Percentiles rank a stretch among this genome's conserved stretches.
Evolutionary conservation across 2,113 vertebrate genomes (phyloP).

Genomic region (Empidonax alnorum): DNA sequence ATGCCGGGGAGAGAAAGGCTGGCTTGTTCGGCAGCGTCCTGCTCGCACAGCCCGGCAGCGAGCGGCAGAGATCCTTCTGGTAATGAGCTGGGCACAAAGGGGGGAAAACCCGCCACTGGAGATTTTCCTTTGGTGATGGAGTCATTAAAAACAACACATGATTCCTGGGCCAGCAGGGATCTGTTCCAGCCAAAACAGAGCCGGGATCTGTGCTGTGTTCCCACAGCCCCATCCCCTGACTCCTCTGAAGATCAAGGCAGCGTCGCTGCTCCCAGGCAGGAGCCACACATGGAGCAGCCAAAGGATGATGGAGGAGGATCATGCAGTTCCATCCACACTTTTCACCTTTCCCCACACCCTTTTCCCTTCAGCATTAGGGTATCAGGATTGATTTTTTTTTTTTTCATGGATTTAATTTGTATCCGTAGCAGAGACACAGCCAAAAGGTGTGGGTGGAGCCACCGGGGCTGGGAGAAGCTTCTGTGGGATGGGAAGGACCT

Average conservation of each 20-base stretch:
- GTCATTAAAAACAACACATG: constrained; percentile 33
- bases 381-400: fast-evolving
- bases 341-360: neutral
- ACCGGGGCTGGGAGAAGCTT: neutral
- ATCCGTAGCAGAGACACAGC: neutral
- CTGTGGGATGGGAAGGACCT: neutral
- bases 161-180: neutral
- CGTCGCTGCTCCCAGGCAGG: neutral
- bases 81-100: constrained; percentile 56
- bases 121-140: constrained; percentile 36
- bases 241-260: neutral
- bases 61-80: constrained; percentile 3
- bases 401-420: neutral
- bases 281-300: fast-evolving
- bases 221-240: neutral
- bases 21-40: neutral
- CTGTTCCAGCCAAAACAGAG: constrained; percentile 5
- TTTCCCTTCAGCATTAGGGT: neutral
- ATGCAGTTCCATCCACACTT: fast-evolving
- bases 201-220: neutral
- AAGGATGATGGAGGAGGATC: neutral
- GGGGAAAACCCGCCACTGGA: neutral
- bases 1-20: neutral
- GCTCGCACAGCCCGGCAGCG: neutral
- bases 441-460: neutral